These are phyloP conservation scores for Rotaria macrura DNA, from an alignment of 2,888 invertebrate species.

Conservation along the genomic window DNA sequence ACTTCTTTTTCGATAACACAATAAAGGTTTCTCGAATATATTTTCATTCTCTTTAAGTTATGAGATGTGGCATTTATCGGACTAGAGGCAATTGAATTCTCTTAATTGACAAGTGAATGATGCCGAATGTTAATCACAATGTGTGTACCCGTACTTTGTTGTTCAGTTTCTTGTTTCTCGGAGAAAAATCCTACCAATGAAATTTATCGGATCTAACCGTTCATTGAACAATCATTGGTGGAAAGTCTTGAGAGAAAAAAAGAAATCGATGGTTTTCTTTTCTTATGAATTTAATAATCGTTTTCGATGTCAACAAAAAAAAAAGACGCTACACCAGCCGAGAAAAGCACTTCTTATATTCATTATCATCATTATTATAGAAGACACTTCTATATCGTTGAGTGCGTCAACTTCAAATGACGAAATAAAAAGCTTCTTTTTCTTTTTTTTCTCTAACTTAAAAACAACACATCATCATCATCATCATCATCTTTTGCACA, in stretches of 20 bases:
- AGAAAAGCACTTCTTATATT: constrained; percentile 7
- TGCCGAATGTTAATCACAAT: not conserved
- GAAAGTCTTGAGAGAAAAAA: not conserved
- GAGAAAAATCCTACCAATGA: not conserved
- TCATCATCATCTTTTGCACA: not conserved
- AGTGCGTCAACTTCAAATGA: not conserved
- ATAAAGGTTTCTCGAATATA: no score
- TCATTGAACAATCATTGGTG: not conserved
- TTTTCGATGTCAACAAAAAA: not conserved
- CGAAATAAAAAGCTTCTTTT: not conserved
- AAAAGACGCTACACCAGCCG: not conserved
- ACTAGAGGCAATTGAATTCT: not conserved
- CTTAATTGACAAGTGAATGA: not conserved
- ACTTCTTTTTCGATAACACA: no score
- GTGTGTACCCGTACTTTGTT: not conserved
- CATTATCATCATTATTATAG: constrained; percentile 2
- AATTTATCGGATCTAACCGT: not conserved
- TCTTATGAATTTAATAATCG: not conserved
- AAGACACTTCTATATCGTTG: not conserved
- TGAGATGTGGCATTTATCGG: no score
- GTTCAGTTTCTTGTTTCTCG: not conserved
- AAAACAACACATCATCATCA: not conserved
- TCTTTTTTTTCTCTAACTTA: not conserved
- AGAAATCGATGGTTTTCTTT: not conserved
- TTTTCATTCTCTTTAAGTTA: no score